Evolutionary conservation across 2,888 invertebrate genomes (phyloP), one percentile per base, ranked within the genome.

Genomic region (Scaptomyza tumidula): DNA sequence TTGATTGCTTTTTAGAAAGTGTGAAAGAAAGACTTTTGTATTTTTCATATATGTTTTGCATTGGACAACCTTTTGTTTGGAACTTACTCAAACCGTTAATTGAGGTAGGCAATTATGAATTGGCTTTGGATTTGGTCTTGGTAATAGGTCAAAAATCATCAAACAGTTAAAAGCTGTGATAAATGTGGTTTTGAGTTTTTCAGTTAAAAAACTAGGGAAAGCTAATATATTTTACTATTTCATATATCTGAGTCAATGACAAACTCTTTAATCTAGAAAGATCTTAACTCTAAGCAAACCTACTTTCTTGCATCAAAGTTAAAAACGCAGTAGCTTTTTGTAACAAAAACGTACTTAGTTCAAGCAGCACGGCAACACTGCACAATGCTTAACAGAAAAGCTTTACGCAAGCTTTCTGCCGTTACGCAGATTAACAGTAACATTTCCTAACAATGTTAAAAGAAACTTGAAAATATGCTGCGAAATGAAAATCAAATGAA

Each of bases 101-200:
- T 82, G 81, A 65, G 87, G 68, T 72, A 86, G 85, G 78, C 66
- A 82, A 84, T 86, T 82, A 86, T 66, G 62, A 62, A 84, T 84
- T 80, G 54, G 78, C 49, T 66, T 60, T 60, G 71, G 53, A 61
- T 11, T 60, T 33, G 29, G 41, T 29, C 5, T 24, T 41, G 55
- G 9, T 45, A 45, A 59, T 13, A 24, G 72, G 53, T 53, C 72
- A 60, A 64, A 57, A 37, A 35, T 27, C 48, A 48, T 44, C 48
- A 33, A 13, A 16, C 44, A 33, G 44, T 68, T 39, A 54, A 19
- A n/a, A 43, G 24, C 29, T 29, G 33, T 27, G 46, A 4, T 41
- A 9, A 66, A 43, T 46, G 37, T 24, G 3, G 14, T 16, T 16
- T 16, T 3, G 9, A 16, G 33, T 9, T 33, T 33, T 33, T 33